Base-by-base conservation (phyloP, 2,113 vertebrate genomes). In the Boleophthalmus pectinirostris region DNA sequence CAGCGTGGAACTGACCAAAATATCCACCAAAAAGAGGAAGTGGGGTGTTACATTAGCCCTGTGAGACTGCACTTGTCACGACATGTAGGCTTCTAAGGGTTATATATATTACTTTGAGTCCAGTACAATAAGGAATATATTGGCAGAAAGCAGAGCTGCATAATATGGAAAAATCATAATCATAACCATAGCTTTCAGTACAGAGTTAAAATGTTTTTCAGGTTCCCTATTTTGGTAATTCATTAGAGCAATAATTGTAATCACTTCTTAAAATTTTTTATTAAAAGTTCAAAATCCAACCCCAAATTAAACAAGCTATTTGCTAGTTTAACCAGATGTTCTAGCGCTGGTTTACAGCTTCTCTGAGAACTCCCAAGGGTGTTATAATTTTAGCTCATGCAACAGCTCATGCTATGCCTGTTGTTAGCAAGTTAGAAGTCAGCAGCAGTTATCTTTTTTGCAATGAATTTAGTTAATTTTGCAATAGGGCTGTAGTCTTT, bases 1-100 rank as follows among this genome's bases (percentile, higher is more conserved):
- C 29, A n/a, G 33, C 61, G 1, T n/a, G 7, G 18, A 64, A 64
- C 61, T 20, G 33, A 64, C 35, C 43, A 20, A 64, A 64, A 64
- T 64, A 64, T 13, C 61, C 33, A 38, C 61, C 20, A 43, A 64
- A 64, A 64, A 64, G 61, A 38, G 61, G 61, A 64, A 43, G 29
- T 43, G 61, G 33, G n/a, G 33, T n/a, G 61, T 64, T 38, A 64
- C 61, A 64, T 64, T 43, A 64, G 29, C 33, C 20, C 29, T 20
- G 33, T 43, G 35, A 11, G 61, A 38, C 61, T 43, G 29, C 18
- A 16, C 58, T 64, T 64, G 61, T 64, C 61, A 64, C 29, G 61
- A 38, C 9, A 64, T 38, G 29, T 33, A 14, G 24, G 13, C 10
- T 5, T 10, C 24, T 13, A n/a, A 1, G n/a, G 33, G 11, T 12